Base-by-base conservation (phyloP, 1,140 invertebrate species). In the Thaumetopoea pityocampa region DNA sequence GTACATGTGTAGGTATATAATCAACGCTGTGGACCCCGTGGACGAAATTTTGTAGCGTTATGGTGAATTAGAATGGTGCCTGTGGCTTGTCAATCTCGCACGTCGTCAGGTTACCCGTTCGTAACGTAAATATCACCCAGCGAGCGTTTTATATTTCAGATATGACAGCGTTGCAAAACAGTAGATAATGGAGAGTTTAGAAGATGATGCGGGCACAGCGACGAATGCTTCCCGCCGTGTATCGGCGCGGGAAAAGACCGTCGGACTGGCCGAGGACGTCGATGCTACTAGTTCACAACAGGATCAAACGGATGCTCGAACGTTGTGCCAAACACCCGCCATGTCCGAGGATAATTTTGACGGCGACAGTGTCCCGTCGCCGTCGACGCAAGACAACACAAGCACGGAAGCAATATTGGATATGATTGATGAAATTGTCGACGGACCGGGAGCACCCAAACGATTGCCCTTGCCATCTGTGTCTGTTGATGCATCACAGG, bases 171-270 rank as follows among this genome's bases (percentile, higher is more conserved):
- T 76, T 65, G 70, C 68, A 73, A 76, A 84, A 80, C 59, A 76
- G 73, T 81, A 86, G 84, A 86, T 86, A 86, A 86, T 86, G 84
- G 84, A 86, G 77, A 80, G 77, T 65, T 77, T 77, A 52, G 84
- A 86, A 76, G 84, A 86, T 68, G 84, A 86, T 84, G 80, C 80
- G 77, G 83, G 83, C 63, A 65, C 68, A 67, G 72, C 80, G 63
- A 71, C 73, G 58, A 78, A 59, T 65, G 74, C 78, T 76, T 78
- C 81, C 81, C 82, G 79, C 78, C 79, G 69, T 60, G 70, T 63
- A 77, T 67, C 79, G 81, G 77, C 81, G 80, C 78, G 85, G 83
- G 83, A 85, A 85, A 85, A 74, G 60, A 68, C 77, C 60, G 57
- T 80, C 66, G 70, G 65, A 46, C 62, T 57, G 62, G 66, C 67